Percentiles rank a stretch among this genome's conserved stretches.
Evolutionary conservation across 2,888 invertebrate species (phyloP).

Genomic region (Eudemis profundana): DNA sequence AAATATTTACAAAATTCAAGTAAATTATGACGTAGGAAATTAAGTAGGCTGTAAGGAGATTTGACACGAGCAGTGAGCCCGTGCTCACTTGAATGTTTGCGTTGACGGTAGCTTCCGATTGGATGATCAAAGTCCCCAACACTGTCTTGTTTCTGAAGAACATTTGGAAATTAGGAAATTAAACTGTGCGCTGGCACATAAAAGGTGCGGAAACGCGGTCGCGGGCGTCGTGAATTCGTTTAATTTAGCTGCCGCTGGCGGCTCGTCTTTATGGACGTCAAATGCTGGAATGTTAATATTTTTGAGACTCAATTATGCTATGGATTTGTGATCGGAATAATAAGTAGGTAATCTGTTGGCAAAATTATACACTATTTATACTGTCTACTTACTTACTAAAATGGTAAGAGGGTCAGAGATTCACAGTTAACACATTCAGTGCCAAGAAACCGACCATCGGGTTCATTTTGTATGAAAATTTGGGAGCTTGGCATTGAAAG

Average conservation of each 20-base stretch:
- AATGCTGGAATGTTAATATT: constrained; percentile 32
- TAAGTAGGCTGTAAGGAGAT: constrained; percentile 37
- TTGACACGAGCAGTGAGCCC: constrained; percentile 31
- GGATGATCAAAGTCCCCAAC: constrained; percentile 75
- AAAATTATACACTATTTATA: background rate
- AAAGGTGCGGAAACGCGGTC: constrained; percentile 72
- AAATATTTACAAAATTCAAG: constrained; percentile 74
- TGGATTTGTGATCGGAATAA: constrained; percentile 2
- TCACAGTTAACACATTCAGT: too few species aligned
- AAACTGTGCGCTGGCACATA: constrained; percentile 71
- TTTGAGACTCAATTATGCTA: constrained; percentile 23
- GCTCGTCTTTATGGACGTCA: constrained; percentile 32
- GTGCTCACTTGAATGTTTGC: constrained; percentile 64
- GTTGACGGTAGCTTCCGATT: constrained; percentile 79
- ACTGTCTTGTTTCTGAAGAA: constrained; percentile 71
- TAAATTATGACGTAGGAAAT: constrained; percentile 65
- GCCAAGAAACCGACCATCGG: too few species aligned
- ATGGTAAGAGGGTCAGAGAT: too few species aligned
- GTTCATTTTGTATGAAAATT: too few species aligned
- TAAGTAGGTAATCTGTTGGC: constrained; percentile 2
- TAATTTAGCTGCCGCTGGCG: constrained; percentile 52
- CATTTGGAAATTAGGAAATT: constrained; percentile 83
- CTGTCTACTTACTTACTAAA: background rate
- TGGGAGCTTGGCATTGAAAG: too few species aligned
- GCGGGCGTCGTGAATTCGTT: constrained; percentile 50